A percentile compares a stretch with the other conserved stretches of the same genome.
Evolutionary conservation across 35 echinoderm and acorn worm species (phyloP).

Genomic region (Apostichopus californicus): DNA sequence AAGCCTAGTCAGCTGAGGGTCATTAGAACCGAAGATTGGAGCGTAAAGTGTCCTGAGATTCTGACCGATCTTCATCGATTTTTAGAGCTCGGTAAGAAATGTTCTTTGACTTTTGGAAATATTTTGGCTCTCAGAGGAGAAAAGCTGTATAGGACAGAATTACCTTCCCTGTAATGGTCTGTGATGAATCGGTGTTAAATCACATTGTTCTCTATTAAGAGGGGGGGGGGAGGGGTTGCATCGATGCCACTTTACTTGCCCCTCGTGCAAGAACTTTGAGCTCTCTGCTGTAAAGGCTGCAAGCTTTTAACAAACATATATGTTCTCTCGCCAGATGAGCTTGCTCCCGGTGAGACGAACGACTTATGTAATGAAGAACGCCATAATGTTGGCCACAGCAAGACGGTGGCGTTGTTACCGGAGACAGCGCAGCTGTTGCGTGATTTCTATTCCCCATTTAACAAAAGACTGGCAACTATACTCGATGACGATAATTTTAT

Average conservation of each 20-base stretch:
- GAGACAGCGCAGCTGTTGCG: conserved; percentile 4
- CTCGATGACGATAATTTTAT: not conserved
- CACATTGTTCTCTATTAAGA: no score
- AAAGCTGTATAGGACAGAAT: no score
- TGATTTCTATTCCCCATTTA: conserved; percentile 15
- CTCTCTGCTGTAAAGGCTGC: no score
- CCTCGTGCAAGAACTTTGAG: no score
- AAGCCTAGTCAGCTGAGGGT: not conserved
- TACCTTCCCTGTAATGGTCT: no score
- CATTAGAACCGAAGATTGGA: conserved; percentile 47
- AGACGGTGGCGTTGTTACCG: not conserved
- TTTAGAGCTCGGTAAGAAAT: conserved; percentile 15
- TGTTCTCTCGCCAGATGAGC: conserved; percentile 5
- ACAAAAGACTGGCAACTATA: not conserved
- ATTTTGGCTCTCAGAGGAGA: no score
- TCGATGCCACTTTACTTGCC: no score
- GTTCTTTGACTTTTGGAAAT: not conserved
- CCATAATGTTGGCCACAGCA: not conserved
- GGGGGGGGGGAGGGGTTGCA: no score
- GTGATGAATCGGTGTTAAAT: no score
- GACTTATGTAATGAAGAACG: not conserved
- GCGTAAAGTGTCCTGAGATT: conserved; percentile 3
- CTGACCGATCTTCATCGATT: conserved; percentile 20
- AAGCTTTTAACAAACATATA: not conserved
- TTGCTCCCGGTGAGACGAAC: not conserved